Conservation (phyloP, 2,797 vertebrate genomes). For the Crax fasciolata region DNA sequence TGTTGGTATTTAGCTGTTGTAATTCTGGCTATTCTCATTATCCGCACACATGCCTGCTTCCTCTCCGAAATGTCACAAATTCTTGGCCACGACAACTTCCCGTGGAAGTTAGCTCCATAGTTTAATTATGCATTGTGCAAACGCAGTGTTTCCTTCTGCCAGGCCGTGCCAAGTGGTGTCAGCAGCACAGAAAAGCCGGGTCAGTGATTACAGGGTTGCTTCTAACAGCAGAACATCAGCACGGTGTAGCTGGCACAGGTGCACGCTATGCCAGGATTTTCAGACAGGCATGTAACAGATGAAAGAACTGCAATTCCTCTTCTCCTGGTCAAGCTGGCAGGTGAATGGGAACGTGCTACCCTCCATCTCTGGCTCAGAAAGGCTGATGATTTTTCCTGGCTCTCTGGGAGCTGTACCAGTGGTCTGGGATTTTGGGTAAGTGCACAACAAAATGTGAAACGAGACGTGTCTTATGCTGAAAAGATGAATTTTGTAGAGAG, state of each 20-base stretch:
- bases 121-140: not conserved
- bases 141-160: not conserved
- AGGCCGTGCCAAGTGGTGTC: not conserved
- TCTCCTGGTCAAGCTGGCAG: not conserved
- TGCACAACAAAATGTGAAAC: not conserved
- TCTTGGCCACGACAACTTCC: slow-evolving; percentile 50
- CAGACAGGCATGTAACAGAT: accelerated
- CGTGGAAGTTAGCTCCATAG: not conserved
- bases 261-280: not conserved
- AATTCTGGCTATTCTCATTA: slow-evolving; percentile 38
- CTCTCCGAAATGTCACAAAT: slow-evolving; percentile 37
- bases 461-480: not conserved
- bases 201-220: accelerated
- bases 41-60: not conserved
- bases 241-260: accelerated
- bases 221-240: not conserved
- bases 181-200: not conserved
- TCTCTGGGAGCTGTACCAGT: accelerated
- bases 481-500: not conserved
- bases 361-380: not conserved
- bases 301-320: not conserved
- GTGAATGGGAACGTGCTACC: not conserved
- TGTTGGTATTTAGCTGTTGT: slow-evolving; percentile 46
- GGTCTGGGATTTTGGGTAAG: not conserved
- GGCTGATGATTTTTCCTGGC: not conserved